Percentiles rank a stretch among this genome's conserved stretches.
Evolutionary conservation across 2,797 vertebrate genomes (phyloP).

Genomic region (Otus scops): DNA sequence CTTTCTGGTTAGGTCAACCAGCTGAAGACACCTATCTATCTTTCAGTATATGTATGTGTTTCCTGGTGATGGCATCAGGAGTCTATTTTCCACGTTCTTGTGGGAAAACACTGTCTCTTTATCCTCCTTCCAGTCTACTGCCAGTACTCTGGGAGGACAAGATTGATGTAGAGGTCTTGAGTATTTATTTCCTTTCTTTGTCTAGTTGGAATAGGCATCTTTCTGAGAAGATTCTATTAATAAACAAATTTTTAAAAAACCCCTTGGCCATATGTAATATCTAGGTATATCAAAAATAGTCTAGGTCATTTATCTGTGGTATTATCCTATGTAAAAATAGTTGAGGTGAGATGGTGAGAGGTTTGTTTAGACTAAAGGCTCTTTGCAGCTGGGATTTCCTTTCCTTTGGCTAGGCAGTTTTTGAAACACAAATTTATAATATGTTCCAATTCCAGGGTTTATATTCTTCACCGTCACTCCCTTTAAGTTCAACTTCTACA

Average conservation of each 20-base stretch:
- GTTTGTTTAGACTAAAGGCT: not conserved
- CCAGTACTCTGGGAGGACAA: not conserved
- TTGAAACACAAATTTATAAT: not conserved
- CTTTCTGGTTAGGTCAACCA: not conserved
- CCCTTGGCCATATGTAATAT: not conserved
- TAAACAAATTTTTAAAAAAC: no score
- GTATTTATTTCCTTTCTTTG: not conserved
- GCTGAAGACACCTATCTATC: not conserved
- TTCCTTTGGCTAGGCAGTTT: not conserved
- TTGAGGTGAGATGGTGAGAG: not conserved
- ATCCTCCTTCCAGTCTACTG: not conserved
- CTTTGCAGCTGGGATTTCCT: not conserved
- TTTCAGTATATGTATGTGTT: not conserved
- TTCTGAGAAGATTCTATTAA: not conserved
- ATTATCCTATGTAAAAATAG: not conserved
- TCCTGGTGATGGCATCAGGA: not conserved
- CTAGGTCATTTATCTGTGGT: not conserved
- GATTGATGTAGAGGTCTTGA: not conserved
- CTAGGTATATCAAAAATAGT: not conserved
- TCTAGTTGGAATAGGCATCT: not conserved
- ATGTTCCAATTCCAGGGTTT: not conserved
- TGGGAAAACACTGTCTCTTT: not conserved
- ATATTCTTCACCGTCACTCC: not conserved
- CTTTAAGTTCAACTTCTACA: not conserved
- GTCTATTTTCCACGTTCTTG: not conserved